phyloP scores from a whole-genome alignment of 2,113 vertebrate species.

The Myanophis thanlyinensis region DNA sequence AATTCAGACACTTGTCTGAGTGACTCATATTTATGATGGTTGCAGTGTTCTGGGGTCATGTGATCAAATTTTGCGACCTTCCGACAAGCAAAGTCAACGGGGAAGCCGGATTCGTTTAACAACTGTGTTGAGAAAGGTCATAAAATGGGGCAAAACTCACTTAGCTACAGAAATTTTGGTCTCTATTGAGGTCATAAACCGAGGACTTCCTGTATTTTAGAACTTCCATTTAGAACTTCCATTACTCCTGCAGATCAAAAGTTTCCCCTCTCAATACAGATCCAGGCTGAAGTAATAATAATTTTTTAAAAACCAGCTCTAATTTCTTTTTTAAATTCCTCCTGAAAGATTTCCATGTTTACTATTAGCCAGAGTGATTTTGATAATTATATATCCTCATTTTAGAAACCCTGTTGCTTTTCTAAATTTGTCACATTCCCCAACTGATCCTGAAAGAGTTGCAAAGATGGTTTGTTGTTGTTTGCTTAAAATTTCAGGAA shows the following conservation, averaged over 20 bases:
- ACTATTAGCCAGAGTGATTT: neutral
- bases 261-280: neutral
- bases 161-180: too few relatives aligned
- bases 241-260: neutral
- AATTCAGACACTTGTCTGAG: neutral
- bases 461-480: neutral
- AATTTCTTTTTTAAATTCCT: neutral
- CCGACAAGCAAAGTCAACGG: too few relatives aligned
- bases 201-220: neutral
- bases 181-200: too few relatives aligned
- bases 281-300: neutral
- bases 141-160: too few relatives aligned
- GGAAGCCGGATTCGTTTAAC: too few relatives aligned
- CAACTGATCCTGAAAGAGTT: neutral
- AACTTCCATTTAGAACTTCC: neutral
- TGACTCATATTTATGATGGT: too few relatives aligned
- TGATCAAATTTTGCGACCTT: too few relatives aligned
- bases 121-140: too few relatives aligned
- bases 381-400: slow-evolving; percentile 14
- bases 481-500: neutral
- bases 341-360: neutral
- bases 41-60: too few relatives aligned
- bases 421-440: neutral
- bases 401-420: neutral
- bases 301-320: too few relatives aligned